These are phyloP conservation scores for Leptinotarsa undecemlineata DNA, from an alignment of 1,140 invertebrate genomes.

Conservation along the genomic window DNA sequence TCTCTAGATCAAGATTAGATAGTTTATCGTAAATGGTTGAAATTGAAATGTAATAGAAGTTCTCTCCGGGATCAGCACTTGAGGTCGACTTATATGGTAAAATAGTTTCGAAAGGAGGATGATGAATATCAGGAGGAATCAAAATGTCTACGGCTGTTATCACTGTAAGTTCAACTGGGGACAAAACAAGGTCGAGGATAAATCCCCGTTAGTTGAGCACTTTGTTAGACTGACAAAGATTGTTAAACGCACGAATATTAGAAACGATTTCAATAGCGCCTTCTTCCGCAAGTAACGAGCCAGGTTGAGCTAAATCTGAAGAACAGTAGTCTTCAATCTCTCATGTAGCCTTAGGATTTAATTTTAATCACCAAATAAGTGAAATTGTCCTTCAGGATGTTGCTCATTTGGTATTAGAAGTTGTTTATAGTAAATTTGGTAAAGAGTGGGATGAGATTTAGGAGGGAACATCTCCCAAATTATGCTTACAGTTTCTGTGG, in stretches of 20 bases:
- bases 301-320: not conserved
- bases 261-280: not conserved
- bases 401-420: not conserved
- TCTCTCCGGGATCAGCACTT: not conserved
- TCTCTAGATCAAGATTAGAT: no score
- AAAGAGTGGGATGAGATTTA: conserved; percentile 1
- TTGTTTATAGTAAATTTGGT: not conserved
- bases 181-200: no score
- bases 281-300: not conserved
- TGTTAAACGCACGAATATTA: not conserved
- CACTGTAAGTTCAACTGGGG: no score
- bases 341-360: not conserved
- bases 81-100: not conserved
- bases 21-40: no score
- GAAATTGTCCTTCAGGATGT: not conserved
- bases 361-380: conserved; percentile 7
- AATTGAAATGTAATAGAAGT: no score
- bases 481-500: no score
- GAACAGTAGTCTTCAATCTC: conserved; percentile 3
- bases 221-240: not conserved
- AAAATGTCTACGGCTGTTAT: no score
- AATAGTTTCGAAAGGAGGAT: not conserved
- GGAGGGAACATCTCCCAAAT: no score
- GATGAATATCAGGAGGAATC: not conserved
- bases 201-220: no score